phyloP scores from a whole-genome alignment of 2,888 invertebrate species.

The Sipha maydis region DNA sequence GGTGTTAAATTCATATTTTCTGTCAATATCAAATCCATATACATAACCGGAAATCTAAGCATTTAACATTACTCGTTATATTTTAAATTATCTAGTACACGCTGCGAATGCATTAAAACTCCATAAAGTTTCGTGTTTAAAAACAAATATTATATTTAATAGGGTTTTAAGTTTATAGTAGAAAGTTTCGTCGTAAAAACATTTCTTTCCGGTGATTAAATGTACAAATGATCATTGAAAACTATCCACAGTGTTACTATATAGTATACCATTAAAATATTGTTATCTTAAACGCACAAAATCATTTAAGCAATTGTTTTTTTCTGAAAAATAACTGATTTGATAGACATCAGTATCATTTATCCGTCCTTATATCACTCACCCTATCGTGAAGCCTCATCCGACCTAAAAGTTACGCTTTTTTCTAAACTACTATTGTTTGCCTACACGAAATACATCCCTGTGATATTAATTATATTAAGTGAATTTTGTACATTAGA shows the following conservation, averaged over 20 bases:
- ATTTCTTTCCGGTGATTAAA: slow-evolving; percentile 34
- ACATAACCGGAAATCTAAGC: background rate
- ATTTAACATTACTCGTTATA: background rate
- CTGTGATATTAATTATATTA: too few relatives aligned
- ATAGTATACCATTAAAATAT: background rate
- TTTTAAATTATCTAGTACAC: background rate
- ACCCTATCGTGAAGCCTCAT: too few relatives aligned
- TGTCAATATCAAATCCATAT: background rate
- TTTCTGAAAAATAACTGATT: too few relatives aligned
- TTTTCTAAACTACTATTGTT: too few relatives aligned
- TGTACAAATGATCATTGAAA: slow-evolving; percentile 7
- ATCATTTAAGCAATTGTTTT: background rate
- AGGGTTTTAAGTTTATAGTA: slow-evolving; percentile 36
- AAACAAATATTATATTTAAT: slow-evolving; percentile 45
- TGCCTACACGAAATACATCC: too few relatives aligned
- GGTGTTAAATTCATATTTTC: background rate
- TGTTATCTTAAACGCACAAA: background rate
- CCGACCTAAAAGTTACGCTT: too few relatives aligned
- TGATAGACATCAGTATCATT: too few relatives aligned
- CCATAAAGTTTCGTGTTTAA: slow-evolving; percentile 9
- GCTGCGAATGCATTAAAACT: background rate
- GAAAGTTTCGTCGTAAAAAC: slow-evolving; percentile 50
- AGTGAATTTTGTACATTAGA: too few relatives aligned
- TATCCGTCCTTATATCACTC: too few relatives aligned
- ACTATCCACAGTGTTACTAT: slow-evolving; percentile 3